Evolutionary conservation across 2,797 vertebrate species (phyloP), one percentile per base, ranked within the genome.

Genomic region (Thamnophis elegans): DNA sequence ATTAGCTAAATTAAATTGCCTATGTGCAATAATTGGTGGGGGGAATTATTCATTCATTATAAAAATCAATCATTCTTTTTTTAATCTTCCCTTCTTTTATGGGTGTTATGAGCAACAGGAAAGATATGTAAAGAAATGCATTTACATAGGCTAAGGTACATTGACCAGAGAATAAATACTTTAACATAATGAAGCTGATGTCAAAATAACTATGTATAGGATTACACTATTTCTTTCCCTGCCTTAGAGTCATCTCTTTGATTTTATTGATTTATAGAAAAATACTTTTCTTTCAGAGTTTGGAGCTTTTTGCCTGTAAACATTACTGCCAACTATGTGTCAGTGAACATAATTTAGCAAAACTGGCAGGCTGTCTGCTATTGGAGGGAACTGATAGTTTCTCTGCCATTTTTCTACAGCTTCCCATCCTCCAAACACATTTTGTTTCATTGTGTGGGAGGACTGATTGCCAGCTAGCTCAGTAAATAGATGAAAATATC

Each of bases 401-500:
- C 94, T 95, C 94, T 94, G 96, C 91, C 56, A 12, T n/a, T 95
- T 97, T 95, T 94, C 92, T 93, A 96, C 93, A 94, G 95, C 86
- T 89, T 90, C 94, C 86, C 94, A 95, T 95, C 95, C 94, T 93
- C 68, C 53, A 68, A 68, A 68, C 93, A 82, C 25, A 87, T 58
- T 92, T 54, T 92, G 8, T 58, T 87, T 90, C 73, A 65, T 73
- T 89, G 95, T 96, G 96, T 96, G 95, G 96, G 95, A 94, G 94
- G 95, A 96, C 95, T 96, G 96, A 96, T 96, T 97, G 96, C 94
- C 93, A 96, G 96, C 95, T 96, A 95, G 93, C 95, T 96, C 96
- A 93, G 95, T 96, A 97, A 97, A 97, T 96, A 96, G 95, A 93
- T 93, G 95, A 96, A 97, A 96, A 97, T 97, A 96, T 96, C 96